These are phyloP conservation scores for Urocitellus parryii DNA, from an alignment of 2,113 vertebrate species.

Conservation along the genomic window DNA sequence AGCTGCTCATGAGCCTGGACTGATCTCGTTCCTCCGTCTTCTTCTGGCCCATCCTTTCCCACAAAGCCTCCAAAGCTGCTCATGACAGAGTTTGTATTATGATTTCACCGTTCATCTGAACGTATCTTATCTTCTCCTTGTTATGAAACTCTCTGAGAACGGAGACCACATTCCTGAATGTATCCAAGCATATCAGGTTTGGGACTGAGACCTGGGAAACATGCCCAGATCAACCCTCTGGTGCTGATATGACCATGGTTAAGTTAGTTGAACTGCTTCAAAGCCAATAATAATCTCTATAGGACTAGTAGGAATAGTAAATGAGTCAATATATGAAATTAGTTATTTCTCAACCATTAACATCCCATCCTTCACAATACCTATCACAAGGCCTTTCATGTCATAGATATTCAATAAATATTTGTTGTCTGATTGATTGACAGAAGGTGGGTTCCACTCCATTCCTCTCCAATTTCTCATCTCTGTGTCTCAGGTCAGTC, in stretches of 20 bases:
- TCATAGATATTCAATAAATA: neutral
- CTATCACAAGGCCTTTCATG: neutral
- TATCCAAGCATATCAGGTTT: neutral
- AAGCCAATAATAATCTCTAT: neutral
- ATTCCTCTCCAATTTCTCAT: neutral
- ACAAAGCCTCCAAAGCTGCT: neutral
- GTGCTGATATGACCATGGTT: neutral
- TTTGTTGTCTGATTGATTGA: neutral
- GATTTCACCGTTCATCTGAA: neutral
- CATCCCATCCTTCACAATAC: neutral
- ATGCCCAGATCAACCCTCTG: neutral
- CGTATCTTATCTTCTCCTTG: neutral
- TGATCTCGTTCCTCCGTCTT: neutral
- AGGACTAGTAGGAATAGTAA: neutral
- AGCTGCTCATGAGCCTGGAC: accelerated
- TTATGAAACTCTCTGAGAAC: neutral
- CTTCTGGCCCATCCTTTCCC: neutral
- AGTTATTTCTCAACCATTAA: neutral
- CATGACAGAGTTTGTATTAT: neutral
- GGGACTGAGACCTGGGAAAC: neutral
- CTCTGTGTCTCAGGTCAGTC: neutral
- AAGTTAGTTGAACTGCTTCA: neutral
- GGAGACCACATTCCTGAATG: neutral
- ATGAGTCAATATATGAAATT: neutral
- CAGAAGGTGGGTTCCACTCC: neutral